Percentiles rank a stretch among this genome's conserved stretches.
Evolutionary conservation across 2,888 invertebrate species (phyloP).

Genomic region (Mactromeris polynyma): DNA sequence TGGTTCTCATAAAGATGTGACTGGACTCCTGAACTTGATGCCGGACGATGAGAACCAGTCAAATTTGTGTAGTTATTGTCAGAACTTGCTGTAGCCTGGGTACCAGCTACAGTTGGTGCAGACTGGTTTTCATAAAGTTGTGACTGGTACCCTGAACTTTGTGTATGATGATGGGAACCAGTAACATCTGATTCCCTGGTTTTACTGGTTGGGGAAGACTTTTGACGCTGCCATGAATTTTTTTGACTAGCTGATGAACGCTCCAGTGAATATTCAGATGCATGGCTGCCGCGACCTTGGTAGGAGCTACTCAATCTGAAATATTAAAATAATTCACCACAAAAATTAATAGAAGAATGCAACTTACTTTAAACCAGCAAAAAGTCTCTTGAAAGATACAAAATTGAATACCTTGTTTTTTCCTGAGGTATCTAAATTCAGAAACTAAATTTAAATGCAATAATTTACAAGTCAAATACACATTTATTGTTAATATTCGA

Average conservation of each 20-base stretch:
- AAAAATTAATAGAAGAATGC: neutral
- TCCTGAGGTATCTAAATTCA: too few species aligned
- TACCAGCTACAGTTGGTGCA: slow-evolving; percentile 26
- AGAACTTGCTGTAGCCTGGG: slow-evolving; percentile 11
- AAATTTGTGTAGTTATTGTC: slow-evolving; percentile 17
- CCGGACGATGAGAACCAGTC: slow-evolving; percentile 46
- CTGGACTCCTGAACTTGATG: slow-evolving; percentile 66
- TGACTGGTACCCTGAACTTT: slow-evolving; percentile 69
- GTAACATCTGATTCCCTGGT: slow-evolving; percentile 54
- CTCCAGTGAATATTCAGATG: slow-evolving; percentile 41
- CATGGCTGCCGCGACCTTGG: slow-evolving; percentile 35
- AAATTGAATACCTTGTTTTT: too few species aligned
- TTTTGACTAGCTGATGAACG: slow-evolving; percentile 39
- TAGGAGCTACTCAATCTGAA: slow-evolving; percentile 32
- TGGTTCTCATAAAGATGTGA: slow-evolving; percentile 61
- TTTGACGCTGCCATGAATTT: slow-evolving; percentile 18
- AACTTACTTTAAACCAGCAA: too few species aligned
- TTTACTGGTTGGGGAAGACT: slow-evolving; percentile 35
- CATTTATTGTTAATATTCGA: too few species aligned
- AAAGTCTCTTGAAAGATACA: too few species aligned
- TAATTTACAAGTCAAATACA: too few species aligned
- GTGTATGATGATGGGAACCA: slow-evolving; percentile 54
- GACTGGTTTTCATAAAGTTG: slow-evolving; percentile 61
- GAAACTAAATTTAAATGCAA: too few species aligned
- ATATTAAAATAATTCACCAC: neutral